A percentile compares a stretch with the other conserved stretches of the same genome.
These are phyloP conservation scores for Thera britannica DNA, from an alignment of 2,888 invertebrate genomes.

Conservation along the genomic window DNA sequence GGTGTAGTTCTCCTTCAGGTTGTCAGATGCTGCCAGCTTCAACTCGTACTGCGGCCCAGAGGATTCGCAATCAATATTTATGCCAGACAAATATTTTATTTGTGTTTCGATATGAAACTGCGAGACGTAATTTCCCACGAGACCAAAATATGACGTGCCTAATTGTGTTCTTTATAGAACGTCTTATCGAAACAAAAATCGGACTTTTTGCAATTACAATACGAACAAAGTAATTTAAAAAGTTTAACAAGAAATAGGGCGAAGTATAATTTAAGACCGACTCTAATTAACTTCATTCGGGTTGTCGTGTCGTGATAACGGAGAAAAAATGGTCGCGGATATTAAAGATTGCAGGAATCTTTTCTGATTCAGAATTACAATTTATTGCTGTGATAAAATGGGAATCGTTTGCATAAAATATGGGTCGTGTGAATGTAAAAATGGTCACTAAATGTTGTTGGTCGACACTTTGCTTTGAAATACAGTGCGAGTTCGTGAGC, in stretches of 20 bases:
- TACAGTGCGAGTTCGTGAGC: constrained; percentile 62
- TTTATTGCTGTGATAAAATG: constrained; percentile 25
- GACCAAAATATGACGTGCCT: constrained; percentile 30
- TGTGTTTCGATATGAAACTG: constrained; percentile 31
- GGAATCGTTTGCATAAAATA: constrained; percentile 22
- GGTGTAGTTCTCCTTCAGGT: constrained; percentile 98
- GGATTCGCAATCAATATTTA: constrained; percentile 37
- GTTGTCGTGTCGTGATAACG: constrained; percentile 47
- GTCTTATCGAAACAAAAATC: constrained; percentile 48
- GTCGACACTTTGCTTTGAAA: constrained; percentile 59
- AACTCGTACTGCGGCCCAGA: constrained; percentile 91
- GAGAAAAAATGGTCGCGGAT: constrained; percentile 45
- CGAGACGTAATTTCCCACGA: constrained; percentile 30
- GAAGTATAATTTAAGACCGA: constrained; percentile 53
- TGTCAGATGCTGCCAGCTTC: constrained; percentile 97
- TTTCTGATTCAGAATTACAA: constrained; percentile 28
- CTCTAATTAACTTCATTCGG: constrained; percentile 61
- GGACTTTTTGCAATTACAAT: constrained; percentile 56
- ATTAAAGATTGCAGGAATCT: constrained; percentile 38
- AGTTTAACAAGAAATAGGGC: constrained; percentile 52
- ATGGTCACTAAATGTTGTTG: constrained; percentile 53
- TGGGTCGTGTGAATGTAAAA: constrained; percentile 32
- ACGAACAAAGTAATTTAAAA: constrained; percentile 61
- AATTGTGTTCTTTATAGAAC: constrained; percentile 36
- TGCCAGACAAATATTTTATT: constrained; percentile 30